A percentile compares a stretch with the other conserved stretches of the same genome.
Conservation (phyloP, 2,797 vertebrate species). For the Malurus leucopterus region DNA sequence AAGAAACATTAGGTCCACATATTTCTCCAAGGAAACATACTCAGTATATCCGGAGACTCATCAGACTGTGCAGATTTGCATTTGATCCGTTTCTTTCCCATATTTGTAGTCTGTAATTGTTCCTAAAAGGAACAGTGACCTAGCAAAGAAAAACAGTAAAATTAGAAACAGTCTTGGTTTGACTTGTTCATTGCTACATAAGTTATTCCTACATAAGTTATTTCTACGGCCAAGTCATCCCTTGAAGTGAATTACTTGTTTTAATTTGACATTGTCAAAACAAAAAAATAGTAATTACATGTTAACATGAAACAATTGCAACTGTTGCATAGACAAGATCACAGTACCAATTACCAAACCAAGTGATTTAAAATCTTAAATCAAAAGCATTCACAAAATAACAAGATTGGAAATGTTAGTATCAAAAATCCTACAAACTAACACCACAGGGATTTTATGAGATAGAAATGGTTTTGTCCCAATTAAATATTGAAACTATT, state of each 20-base stretch:
- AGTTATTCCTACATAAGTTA: not conserved
- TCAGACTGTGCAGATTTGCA: slow-evolving; percentile 72
- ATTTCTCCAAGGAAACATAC: slow-evolving; percentile 63
- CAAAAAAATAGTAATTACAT: not conserved
- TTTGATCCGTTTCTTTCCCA: slow-evolving; percentile 90
- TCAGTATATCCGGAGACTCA: slow-evolving; percentile 71
- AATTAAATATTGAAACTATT: not conserved
- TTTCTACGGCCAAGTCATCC: not conserved
- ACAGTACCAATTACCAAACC: not conserved
- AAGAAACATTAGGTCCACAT: not conserved
- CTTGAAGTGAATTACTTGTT: not conserved
- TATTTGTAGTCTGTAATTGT: slow-evolving; percentile 34
- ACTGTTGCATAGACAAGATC: not conserved
- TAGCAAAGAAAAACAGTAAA: not conserved
- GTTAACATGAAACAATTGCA: not conserved
- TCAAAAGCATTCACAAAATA: not conserved
- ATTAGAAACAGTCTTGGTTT: not conserved
- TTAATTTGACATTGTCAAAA: not conserved
- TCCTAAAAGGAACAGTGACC: slow-evolving; percentile 22
- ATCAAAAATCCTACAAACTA: not conserved
- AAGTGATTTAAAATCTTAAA: not conserved
- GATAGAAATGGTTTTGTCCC: not conserved
- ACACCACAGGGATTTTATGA: not conserved
- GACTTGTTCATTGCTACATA: not conserved
- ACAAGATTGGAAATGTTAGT: not conserved